Conservation (phyloP, 2,113 vertebrate species). For the Athene noctua region DNA sequence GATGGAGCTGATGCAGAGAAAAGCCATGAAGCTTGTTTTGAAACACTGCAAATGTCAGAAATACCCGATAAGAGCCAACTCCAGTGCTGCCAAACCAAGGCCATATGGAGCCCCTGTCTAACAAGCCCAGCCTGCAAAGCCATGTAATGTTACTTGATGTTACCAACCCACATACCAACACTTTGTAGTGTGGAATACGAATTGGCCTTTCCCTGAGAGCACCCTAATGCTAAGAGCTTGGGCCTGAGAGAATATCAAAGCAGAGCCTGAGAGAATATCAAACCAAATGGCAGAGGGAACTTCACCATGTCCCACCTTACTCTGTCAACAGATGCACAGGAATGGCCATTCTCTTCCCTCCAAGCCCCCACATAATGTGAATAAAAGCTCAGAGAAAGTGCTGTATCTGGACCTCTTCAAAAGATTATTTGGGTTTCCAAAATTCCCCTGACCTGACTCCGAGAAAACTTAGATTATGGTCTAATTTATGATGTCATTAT, state of each 20-base stretch:
- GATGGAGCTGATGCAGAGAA: neutral
- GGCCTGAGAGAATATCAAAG: neutral
- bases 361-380: neutral
- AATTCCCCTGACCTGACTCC: neutral
- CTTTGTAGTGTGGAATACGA: neutral
- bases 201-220: neutral
- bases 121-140: neutral
- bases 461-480: neutral
- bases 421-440: neutral
- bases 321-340: neutral
- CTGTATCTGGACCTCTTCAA: neutral
- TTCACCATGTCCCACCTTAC: neutral
- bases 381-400: neutral
- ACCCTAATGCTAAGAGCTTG: neutral
- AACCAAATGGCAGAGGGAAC: neutral
- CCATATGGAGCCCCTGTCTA: constrained; percentile 38
- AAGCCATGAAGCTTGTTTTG: constrained; percentile 43
- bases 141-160: neutral
- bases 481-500: neutral
- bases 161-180: neutral
- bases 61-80: constrained; percentile 11
- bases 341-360: neutral
- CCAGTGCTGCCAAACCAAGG: neutral
- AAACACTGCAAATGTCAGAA: constrained; percentile 25
- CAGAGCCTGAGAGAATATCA: neutral